Base-by-base conservation (phyloP, 1,140 invertebrate genomes). In the Melitaea cinxia region DNA sequence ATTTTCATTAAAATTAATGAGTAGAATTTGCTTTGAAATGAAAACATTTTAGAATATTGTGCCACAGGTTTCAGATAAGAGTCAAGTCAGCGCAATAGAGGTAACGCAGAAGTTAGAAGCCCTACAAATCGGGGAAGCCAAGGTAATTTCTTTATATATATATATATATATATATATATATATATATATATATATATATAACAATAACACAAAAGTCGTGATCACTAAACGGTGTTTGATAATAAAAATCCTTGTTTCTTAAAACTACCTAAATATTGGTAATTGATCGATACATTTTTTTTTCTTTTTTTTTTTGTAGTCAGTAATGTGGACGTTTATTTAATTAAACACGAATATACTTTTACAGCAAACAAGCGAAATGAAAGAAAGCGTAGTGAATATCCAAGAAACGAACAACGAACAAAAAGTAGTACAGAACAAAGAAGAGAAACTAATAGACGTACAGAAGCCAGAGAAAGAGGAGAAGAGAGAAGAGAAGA, bases 21-120 rank as follows among this genome's bases (percentile, higher is more conserved):
- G 7, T 4, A 28, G 26, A 28, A 28, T 4, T 28, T 28, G 7
- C 7, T 28, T 4, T 3, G 26, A 28, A 4, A 45, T 12, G 1
- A 14, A 47, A 14, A 24, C 24, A 24, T 35, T 53, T 10, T 57
- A 67, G 65, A 67, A 39, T 37, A 58, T 50, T n/a, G 23, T 47
- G 3, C 21, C 56, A 23, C 55, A 58, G 14, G 42, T 28, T 47
- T 19, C 37, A 3, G 80, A 78, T 23, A 76, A 75, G 63, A 77
- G 72, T 19, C 72, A 77, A 28, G 77, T 90, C 73, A 81, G 72
- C 71, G 83, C 88, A 0, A 57, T 72, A 2, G 82, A 86, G 73
- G 85, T 90, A 53, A 86, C 78, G 23, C 82, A 86, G 77, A 88
- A 88, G 58, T 59, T 90, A 53, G 80, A 88, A 58, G 85, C 88